Evolutionary conservation across 2,888 invertebrate genomes (phyloP).

Genomic region (Drosophila nr. perissopoda): DNA sequence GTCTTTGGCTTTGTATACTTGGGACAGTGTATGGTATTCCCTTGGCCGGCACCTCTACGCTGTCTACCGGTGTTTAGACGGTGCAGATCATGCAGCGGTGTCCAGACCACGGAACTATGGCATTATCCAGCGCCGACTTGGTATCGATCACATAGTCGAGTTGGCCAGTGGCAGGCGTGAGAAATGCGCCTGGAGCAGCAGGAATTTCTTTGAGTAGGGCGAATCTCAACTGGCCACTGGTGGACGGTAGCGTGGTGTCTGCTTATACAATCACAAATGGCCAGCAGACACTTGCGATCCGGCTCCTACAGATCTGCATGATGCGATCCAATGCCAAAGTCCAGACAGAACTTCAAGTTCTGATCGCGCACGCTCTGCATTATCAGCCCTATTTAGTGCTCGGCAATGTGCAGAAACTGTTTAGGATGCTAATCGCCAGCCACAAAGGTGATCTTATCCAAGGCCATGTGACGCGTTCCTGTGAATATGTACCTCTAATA

Average conservation of each 20-base stretch:
- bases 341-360: constrained; percentile 96
- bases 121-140: constrained; percentile 98
- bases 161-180: constrained; percentile 93
- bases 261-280: constrained; percentile 93
- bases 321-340: constrained; percentile 99
- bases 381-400: constrained; percentile 93
- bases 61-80: constrained; percentile 85
- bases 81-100: constrained; percentile 87
- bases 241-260: constrained; percentile 90
- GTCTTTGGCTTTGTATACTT: constrained; percentile 96
- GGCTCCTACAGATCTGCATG: constrained; percentile 98
- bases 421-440: constrained; percentile 97
- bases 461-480: constrained; percentile 91
- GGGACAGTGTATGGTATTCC: constrained; percentile 91
- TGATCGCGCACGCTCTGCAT: constrained; percentile 91
- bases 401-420: constrained; percentile 96
- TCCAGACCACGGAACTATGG: constrained; percentile 86
- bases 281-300: constrained; percentile 92
- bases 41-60: constrained; percentile 71
- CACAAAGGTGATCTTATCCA: constrained; percentile 96
- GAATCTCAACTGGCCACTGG: constrained; percentile 92
- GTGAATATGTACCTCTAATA: constrained; percentile 44
- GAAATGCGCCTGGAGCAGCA: constrained; percentile 97
- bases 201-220: constrained; percentile 96
- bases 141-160: constrained; percentile 98